phyloP scores from a whole-genome alignment of 2,113 vertebrate species.

The Varanus komodoensis region DNA sequence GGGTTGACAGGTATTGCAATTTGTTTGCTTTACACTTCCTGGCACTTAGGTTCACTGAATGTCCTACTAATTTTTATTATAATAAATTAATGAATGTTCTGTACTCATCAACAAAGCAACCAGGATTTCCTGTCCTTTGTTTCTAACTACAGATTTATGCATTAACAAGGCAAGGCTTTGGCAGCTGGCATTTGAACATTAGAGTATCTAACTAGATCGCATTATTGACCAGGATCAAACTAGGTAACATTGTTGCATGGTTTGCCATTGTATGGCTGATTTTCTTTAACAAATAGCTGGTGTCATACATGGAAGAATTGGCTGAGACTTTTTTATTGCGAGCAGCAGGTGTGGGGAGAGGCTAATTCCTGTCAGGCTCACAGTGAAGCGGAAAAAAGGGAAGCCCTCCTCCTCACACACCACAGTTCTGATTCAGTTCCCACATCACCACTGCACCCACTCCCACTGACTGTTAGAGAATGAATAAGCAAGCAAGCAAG shows the following conservation, averaged over 20 bases:
- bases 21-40: neutral
- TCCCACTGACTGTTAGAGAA: neutral
- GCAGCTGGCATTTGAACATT: neutral
- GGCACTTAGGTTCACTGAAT: neutral
- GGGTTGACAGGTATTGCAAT: neutral
- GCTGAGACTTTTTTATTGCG: neutral
- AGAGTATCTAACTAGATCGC: neutral
- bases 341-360: neutral
- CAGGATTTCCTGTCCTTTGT: neutral
- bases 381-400: neutral
- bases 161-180: neutral
- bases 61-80: neutral
- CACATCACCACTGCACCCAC: too few relatives aligned
- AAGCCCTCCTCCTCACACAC: neutral
- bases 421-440: too few relatives aligned
- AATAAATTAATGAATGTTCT: neutral
- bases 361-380: neutral
- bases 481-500: neutral
- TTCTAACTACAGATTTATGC: neutral
- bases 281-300: too few relatives aligned
- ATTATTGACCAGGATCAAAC: neutral
- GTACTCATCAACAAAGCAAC: neutral
- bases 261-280: too few relatives aligned
- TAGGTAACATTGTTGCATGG: too few relatives aligned
- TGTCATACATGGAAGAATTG: too few relatives aligned